phyloP scores from a whole-genome alignment of 2,113 vertebrate species.

The Pterocles burchelli region DNA sequence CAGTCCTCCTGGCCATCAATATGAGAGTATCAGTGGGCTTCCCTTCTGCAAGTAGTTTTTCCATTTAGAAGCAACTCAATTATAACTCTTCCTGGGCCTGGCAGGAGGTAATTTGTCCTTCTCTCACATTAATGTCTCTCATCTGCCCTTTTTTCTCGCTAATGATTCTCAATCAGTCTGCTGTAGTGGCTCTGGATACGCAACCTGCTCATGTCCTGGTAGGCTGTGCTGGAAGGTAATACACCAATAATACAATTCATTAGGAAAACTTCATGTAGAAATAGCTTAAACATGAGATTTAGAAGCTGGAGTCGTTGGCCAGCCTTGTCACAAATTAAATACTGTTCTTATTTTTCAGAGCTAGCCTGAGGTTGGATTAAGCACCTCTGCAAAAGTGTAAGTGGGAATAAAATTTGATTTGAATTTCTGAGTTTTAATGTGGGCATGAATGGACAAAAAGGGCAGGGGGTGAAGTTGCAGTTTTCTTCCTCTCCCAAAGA shows the following conservation, averaged over 20 bases:
- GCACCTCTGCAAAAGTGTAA: not conserved
- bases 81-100: not conserved
- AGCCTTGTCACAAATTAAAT: not conserved
- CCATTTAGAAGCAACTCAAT: not conserved
- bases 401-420: not conserved
- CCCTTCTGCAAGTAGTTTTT: not conserved
- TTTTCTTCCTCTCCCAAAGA: not conserved
- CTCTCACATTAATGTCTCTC: constrained; percentile 15
- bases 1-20: not conserved
- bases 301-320: not conserved
- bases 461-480: not conserved
- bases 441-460: not conserved
- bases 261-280: not conserved
- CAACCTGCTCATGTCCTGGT: not conserved
- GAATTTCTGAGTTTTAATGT: not conserved
- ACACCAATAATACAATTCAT: not conserved
- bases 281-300: constrained; percentile 8
- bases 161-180: constrained; percentile 28
- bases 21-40: not conserved
- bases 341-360: not conserved
- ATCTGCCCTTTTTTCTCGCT: not conserved
- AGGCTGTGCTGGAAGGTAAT: not conserved
- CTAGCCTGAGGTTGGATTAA: not conserved
- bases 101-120: not conserved
- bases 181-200: not conserved